Evolutionary conservation across 2,797 vertebrate species (phyloP), one percentile per base, ranked within the genome.

Genomic region (Fistularia commersonii): DNA sequence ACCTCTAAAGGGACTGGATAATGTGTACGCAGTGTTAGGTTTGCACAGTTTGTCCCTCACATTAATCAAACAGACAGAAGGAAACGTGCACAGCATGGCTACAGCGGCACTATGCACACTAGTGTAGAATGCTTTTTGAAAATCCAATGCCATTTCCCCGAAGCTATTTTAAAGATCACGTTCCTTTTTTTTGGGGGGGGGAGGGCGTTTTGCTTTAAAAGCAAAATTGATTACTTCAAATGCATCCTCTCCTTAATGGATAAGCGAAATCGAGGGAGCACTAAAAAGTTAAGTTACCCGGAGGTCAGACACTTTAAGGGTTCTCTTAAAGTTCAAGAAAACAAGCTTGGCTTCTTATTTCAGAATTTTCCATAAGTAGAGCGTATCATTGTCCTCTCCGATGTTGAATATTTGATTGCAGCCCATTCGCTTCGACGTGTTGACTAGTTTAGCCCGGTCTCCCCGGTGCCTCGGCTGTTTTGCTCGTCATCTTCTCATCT

Each of bases 401-500:
- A 46, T 11, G 5, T 54, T 64, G 54, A 49, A 57, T 72, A 46
- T 73, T 64, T 51, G 53, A 52, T 49, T 58, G 38, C 44, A 56
- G 8, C 11, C 15, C 37, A 39, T 61, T 74, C 33, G 45, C 8
- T 61, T 41, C n/a, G n/a, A 41, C n/a, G 14, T 58, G 64, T 63
- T 61, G 39, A n/a, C 45, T 49, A 14, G 48, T 40, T 73, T 36
- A 42, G 47, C 51, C 57, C 15, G 1, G 32, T 41, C 49, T 69
- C 53, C 9, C 45, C 40, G 11, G 11, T 46, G 38, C 65, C 69
- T 45, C 35, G 65, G 48, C 44, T 14, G 40, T 54, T 74, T 61
- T 32, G 49, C 47, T 77, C 57, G 13, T 73, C 76, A 45, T 66
- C 66, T 51, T 72, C 74, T 81, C 77, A 76, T 79, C 74, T 79